Base-by-base conservation (phyloP, 2,888 invertebrate genomes). In the Heteromyza rotundicornis region DNA sequence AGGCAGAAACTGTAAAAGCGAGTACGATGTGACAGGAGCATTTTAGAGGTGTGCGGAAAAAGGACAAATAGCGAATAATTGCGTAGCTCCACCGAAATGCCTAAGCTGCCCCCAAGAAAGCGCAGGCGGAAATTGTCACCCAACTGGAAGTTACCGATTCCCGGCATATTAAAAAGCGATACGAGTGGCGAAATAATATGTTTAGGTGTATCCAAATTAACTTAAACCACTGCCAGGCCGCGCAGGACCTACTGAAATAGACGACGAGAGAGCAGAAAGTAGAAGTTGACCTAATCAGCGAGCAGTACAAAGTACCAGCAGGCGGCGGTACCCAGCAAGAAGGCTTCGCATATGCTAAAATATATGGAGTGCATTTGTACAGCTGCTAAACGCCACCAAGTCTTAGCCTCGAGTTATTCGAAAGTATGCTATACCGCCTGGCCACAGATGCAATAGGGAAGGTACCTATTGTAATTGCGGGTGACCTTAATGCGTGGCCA, bases 331-430 rank as follows among this genome's bases (percentile, higher is more conserved):
- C 14, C 19, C 35, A 55, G 19, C 36, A 55, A 2, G 55, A 55
- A 23, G 36, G 55, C 14, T 55, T 55, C 36, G 55, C 10, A n/a
- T 52, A 24, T 20, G 59, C 53, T 22, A 52, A 47, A 53, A n/a
- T 47, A 3, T 27, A 8, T 2, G 32, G 32, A 2, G 19, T 53
- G 1, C 23, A 47, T n/a, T 22, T 57, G n/a, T 62, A 62, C 20
- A 62, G 62, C 44, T 62, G 62, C n/a, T 52, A 62, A 22, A 27
- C 44, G 2, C 53, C 57, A 16, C 57, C 62, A 14, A 58, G 54
- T 35, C 20, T n/a, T 12, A 12, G 14, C 16, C 32, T 47, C 3
- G 17, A 53, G 1, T 44, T 53, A 8, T 58, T 47, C 16, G 50
- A 54, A 16, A 27, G 12, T 5, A 36, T 36, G n/a, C 24, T 55